Base-by-base conservation (phyloP, 2,113 vertebrate species). In the Taurulus bubalis region DNA sequence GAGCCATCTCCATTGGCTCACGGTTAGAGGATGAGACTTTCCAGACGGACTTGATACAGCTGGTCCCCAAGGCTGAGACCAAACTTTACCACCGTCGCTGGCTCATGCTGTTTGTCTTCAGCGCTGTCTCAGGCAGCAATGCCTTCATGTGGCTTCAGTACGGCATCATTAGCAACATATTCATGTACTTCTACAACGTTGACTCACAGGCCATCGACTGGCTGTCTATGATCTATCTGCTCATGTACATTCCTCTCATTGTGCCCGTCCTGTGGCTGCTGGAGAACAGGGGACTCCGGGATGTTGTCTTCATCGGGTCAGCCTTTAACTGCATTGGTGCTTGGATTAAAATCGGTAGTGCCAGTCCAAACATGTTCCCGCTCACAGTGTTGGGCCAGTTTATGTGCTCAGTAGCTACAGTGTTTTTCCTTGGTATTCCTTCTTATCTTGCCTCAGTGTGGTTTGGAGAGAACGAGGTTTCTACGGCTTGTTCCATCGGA, bases 121-220 rank as follows among this genome's bases (percentile, higher is more conserved):
- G 96, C 73, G 82, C 92, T 49, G 96, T 97, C 77, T 98, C 97
- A 14, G 90, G 96, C 86, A 96, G 96, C 90, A 98, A 97, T 10
- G 87, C 95, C 71, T 97, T 96, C 92, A 97, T 96, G 93, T 97
- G 97, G 97, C 96, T 98, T 71, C 94, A 98, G 91, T 98, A 97
- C 2, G 42, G 96, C 82, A 95, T 96, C 84, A 94, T 98, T 82
- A 96, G 75, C 85, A 96, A 96, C 86, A 73, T 98, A 79, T 96
- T 98, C 85, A 65, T 77, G 85, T 8, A 32, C 24, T 98, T 97
- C 91, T 98, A 97, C 36, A 87, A 30, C 2, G 93, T 97, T 53
- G 94, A 87, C 42, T 2, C 94, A 22, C 94, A 96, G 18, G 92
- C 95, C 74, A 92, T 98, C 2, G 97, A 98, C 94, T 98, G 97